Conservation (phyloP, 2,113 vertebrate genomes). For the Bambusicola thoracicus region DNA sequence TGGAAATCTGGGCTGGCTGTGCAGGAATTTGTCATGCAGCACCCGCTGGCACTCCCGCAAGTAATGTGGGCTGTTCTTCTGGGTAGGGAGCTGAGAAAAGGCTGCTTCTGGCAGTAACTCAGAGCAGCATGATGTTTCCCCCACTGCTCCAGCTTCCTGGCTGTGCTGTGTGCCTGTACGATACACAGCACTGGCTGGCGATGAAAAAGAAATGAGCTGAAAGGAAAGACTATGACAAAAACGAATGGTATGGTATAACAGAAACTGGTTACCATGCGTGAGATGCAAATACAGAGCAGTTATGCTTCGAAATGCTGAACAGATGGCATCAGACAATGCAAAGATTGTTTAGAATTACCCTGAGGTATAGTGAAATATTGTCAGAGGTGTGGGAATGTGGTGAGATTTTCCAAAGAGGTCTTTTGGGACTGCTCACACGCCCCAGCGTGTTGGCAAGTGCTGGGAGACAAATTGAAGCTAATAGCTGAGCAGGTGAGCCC, state of each 20-base stretch:
- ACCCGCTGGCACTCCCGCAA: neutral
- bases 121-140: neutral
- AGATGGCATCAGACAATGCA: conserved; percentile 71
- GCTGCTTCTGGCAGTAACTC: conserved; percentile 4
- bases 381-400: conserved; percentile 63
- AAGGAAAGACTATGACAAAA: conserved; percentile 47
- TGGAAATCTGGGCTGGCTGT: neutral
- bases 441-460: neutral
- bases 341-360: conserved; percentile 65
- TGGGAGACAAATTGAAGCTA: conserved; percentile 68
- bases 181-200: neutral
- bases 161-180: neutral
- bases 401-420: conserved; percentile 59
- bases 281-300: neutral
- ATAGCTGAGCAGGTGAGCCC: conserved; percentile 67
- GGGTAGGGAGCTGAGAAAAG: neutral
- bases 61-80: rapidly evolving
- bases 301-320: conserved; percentile 60
- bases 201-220: conserved; percentile 56
- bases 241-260: conserved; percentile 43
- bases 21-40: neutral
- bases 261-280: neutral
- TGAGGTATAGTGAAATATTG: conserved; percentile 58
- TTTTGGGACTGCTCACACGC: conserved; percentile 48
- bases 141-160: neutral